Conservation (phyloP, 2,113 vertebrate genomes). For the Antechinus flavipes region DNA sequence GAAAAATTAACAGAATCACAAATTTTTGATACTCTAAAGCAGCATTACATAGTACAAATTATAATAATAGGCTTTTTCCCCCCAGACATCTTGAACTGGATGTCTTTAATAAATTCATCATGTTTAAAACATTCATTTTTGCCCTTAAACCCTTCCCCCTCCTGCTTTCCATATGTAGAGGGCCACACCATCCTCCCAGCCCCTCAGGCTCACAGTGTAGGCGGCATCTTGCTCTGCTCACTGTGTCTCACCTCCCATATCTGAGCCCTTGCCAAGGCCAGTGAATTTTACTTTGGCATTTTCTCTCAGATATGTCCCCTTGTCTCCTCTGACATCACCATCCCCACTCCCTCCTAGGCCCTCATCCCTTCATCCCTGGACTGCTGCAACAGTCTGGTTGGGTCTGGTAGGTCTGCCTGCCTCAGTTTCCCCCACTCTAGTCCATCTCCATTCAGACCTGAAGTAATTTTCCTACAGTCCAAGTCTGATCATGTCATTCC, state of each 20-base stretch:
- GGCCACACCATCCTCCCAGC: not conserved
- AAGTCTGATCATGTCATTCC: not conserved
- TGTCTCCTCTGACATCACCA: not conserved
- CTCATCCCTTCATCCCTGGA: not conserved
- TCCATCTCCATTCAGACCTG: not conserved
- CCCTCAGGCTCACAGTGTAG: not conserved
- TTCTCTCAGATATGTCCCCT: not conserved
- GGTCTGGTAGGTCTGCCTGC: not conserved
- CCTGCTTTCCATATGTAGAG: not conserved
- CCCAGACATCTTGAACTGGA: not conserved
- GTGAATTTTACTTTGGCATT: not conserved
- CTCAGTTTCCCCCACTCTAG: not conserved
- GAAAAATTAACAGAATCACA: not conserved
- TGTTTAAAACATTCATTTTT: no score
- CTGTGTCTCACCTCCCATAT: not conserved
- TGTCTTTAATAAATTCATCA: not conserved
- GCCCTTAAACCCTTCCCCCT: not conserved
- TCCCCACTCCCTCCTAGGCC: no score
- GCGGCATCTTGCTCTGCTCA: not conserved
- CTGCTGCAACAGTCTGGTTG: not conserved
- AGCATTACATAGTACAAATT: not conserved
- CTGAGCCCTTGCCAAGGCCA: not conserved
- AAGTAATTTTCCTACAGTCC: not conserved
- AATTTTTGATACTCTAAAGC: not conserved
- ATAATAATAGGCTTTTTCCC: not conserved